phyloP scores from a whole-genome alignment of 2,888 invertebrate species.

The Cosmorhoe ocellata region DNA sequence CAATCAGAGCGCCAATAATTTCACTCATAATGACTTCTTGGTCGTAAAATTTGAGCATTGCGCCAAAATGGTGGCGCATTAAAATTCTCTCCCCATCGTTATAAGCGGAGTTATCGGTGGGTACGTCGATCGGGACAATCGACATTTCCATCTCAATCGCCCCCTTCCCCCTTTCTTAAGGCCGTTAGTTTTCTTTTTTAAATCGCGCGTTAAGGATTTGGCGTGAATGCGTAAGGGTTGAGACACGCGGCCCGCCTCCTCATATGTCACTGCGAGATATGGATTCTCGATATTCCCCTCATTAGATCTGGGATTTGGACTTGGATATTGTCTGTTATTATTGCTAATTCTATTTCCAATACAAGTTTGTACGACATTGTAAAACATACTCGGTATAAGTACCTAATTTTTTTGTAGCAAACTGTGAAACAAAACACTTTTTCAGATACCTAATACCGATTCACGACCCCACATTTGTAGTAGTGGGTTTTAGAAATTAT shows the following conservation, averaged over 20 bases:
- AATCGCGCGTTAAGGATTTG: slow-evolving; percentile 81
- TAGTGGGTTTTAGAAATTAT: too few relatives aligned
- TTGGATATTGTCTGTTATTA: slow-evolving; percentile 23
- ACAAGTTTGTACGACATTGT: not conserved
- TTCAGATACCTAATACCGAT: too few relatives aligned
- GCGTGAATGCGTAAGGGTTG: slow-evolving; percentile 79
- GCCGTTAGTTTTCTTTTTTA: slow-evolving; percentile 81
- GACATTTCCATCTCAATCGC: slow-evolving; percentile 78
- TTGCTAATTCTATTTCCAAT: slow-evolving; percentile 7
- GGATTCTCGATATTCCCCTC: slow-evolving; percentile 55
- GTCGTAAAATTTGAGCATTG: slow-evolving; percentile 82
- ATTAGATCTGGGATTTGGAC: slow-evolving; percentile 36
- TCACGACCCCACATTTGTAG: too few relatives aligned
- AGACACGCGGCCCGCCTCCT: slow-evolving; percentile 59
- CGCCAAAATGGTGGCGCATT: slow-evolving; percentile 82
- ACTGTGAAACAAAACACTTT: too few relatives aligned
- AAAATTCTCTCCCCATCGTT: slow-evolving; percentile 82
- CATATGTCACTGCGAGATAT: slow-evolving; percentile 70
- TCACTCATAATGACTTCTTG: slow-evolving; percentile 80
- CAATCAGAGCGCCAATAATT: slow-evolving; percentile 83
- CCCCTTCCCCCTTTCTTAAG: slow-evolving; percentile 53
- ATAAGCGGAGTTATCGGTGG: slow-evolving; percentile 77
- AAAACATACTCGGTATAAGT: too few relatives aligned
- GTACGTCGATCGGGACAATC: slow-evolving; percentile 72
- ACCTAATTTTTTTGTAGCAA: too few relatives aligned